Evolutionary conservation across 2,888 invertebrate species (phyloP).

Genomic region (Epirrhoe alternata): DNA sequence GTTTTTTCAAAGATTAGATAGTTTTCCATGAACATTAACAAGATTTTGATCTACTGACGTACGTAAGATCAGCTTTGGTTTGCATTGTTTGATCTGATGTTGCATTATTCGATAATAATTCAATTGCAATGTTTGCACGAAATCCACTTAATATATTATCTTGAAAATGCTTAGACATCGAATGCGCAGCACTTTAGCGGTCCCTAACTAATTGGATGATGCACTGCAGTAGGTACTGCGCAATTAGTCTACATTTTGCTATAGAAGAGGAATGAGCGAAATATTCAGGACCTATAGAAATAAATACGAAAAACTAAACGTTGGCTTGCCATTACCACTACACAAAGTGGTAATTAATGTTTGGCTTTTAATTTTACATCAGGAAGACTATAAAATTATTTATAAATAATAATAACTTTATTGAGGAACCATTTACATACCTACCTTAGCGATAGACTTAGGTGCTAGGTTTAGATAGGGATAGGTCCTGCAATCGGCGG

Average conservation of each 20-base stretch:
- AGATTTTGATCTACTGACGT: not conserved
- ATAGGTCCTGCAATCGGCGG: too few relatives aligned
- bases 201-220: slow-evolving; percentile 54
- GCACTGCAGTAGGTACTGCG: slow-evolving; percentile 41
- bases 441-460: too few relatives aligned
- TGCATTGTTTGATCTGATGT: not conserved
- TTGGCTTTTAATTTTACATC: not conserved
- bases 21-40: too few relatives aligned
- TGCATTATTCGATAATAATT: not conserved
- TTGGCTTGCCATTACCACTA: not conserved
- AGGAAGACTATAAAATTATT: not conserved
- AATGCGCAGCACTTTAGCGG: slow-evolving; percentile 40
- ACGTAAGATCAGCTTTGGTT: not conserved
- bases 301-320: not conserved
- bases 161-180: slow-evolving; percentile 56
- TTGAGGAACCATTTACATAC: too few relatives aligned
- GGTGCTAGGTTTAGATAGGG: too few relatives aligned
- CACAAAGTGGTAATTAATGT: not conserved
- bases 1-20: not conserved
- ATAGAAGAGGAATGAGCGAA: not conserved
- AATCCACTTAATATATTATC: slow-evolving; percentile 56
- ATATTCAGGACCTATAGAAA: not conserved
- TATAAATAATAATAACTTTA: too few relatives aligned
- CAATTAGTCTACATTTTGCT: slow-evolving; percentile 28
- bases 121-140: slow-evolving; percentile 7